Base-by-base conservation (phyloP, 2,797 vertebrate genomes). In the Valencia hispanica region DNA sequence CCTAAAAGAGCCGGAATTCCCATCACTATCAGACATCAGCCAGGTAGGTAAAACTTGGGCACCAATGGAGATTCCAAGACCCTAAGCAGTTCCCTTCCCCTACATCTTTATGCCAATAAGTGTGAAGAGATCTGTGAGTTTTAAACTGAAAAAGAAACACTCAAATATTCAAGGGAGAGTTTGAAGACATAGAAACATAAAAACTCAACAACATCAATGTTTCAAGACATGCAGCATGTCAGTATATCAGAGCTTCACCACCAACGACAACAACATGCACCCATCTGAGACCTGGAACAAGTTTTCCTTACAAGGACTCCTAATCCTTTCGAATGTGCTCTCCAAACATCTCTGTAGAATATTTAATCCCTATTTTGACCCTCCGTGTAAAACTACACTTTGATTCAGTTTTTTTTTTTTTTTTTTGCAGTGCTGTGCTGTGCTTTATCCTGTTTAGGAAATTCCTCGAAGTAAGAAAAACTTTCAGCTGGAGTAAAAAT, bases 371-470 rank as follows among this genome's bases (percentile, higher is more conserved):
- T 41, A 18, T 72, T 74, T 76, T 87, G 86, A 85, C 79, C 81
- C 68, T 57, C 59, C 70, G 50, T 86, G 81, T 73, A 79, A 72
- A 68, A 73, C 81, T 59, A 51, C 41, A 25, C 75, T 84, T 86
- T 82, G 63, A 89, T 85, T 87, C 32, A 82, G 57, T 81, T 81
- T 68, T 59, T 39, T 39, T 39, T 39, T 39, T 45, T 45, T 45
- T 30, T 59, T 32, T 87, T 76, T 81, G 59, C 77, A 57, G 73
- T 5, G 0, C 82, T 55, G 80, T n/a, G 73, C 79, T 88, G 51
- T 83, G 61, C 79, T 92, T 90, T 89, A 73, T 90, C 91, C 92
- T 91, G 86, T 93, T 94, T 93, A 93, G 92, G 92, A 94, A 92
- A 92, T 94, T 92, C 90, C 89, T 92, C 75, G 79, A 91, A 87